phyloP scores from a whole-genome alignment of 2,113 vertebrate genomes.

The Eudyptes chrysolophus region DNA sequence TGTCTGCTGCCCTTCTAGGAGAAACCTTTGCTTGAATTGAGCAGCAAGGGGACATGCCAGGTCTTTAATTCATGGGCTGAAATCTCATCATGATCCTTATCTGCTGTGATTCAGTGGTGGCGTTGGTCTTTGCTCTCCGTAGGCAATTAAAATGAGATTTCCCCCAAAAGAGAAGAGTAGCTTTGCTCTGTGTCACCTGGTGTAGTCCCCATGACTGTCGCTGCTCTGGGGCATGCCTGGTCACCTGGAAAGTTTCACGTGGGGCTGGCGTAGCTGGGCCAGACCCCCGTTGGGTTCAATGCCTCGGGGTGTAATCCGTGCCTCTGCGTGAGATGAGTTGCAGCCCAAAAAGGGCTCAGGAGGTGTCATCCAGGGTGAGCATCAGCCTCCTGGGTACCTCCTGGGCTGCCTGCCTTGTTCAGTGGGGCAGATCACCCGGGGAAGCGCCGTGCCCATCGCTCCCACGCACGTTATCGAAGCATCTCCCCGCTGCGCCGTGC shows the following conservation, averaged over 20 bases:
- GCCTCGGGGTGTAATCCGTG: neutral
- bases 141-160: neutral
- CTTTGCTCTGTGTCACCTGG: neutral
- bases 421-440: rapidly evolving
- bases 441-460: rapidly evolving
- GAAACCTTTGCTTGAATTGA: neutral
- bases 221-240: neutral
- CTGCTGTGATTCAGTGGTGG: neutral
- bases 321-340: neutral
- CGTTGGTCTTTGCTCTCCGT: rapidly evolving
- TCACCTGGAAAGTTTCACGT: neutral
- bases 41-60: neutral
- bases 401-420: neutral
- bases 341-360: neutral
- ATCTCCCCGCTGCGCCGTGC: neutral
- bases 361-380: neutral
- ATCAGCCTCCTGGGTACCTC: neutral
- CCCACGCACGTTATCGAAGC: rapidly evolving
- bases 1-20: neutral
- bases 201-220: rapidly evolving
- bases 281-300: rapidly evolving
- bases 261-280: neutral
- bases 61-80: neutral
- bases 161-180: neutral
- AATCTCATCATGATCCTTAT: neutral